Percentiles rank a stretch among this genome's conserved stretches.
phyloP scores from a whole-genome alignment of 2,888 invertebrate genomes.

The Lomographa bimaculata region DNA sequence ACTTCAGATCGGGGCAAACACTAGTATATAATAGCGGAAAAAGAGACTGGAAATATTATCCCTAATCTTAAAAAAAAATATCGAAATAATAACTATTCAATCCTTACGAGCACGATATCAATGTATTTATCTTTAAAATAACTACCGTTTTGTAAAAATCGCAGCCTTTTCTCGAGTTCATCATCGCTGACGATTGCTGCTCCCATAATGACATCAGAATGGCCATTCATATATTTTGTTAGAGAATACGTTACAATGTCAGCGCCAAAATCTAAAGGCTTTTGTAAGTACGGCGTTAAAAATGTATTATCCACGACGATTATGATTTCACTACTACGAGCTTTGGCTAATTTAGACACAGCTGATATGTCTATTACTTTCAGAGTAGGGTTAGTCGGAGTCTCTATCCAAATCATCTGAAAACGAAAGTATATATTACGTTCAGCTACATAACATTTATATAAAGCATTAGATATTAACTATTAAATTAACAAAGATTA shows the following conservation, averaged over 20 bases:
- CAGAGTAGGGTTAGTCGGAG: slow-evolving; percentile 97
- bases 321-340: slow-evolving; percentile 79
- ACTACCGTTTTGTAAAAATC: slow-evolving; percentile 95
- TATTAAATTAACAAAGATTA: too few relatives aligned
- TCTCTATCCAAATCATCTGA: slow-evolving; percentile 96
- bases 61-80: too few relatives aligned
- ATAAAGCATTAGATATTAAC: too few relatives aligned
- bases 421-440: slow-evolving; percentile 44
- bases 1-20: too few relatives aligned
- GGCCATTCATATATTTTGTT: slow-evolving; percentile 99
- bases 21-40: too few relatives aligned
- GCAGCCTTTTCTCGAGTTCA: slow-evolving; percentile 87
- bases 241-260: slow-evolving; percentile 96
- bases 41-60: too few relatives aligned
- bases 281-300: slow-evolving; percentile 94
- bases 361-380: slow-evolving; percentile 94
- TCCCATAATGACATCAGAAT: slow-evolving; percentile 99
- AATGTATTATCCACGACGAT: slow-evolving; percentile 97
- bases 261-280: slow-evolving; percentile 94
- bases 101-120: too few relatives aligned
- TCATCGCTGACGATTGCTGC: slow-evolving; percentile 90
- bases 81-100: too few relatives aligned
- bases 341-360: slow-evolving; percentile 84
- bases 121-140: too few relatives aligned
- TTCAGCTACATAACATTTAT: too few relatives aligned